Conservation (phyloP, 1,140 invertebrate genomes). For the Bombyx mandarina region DNA sequence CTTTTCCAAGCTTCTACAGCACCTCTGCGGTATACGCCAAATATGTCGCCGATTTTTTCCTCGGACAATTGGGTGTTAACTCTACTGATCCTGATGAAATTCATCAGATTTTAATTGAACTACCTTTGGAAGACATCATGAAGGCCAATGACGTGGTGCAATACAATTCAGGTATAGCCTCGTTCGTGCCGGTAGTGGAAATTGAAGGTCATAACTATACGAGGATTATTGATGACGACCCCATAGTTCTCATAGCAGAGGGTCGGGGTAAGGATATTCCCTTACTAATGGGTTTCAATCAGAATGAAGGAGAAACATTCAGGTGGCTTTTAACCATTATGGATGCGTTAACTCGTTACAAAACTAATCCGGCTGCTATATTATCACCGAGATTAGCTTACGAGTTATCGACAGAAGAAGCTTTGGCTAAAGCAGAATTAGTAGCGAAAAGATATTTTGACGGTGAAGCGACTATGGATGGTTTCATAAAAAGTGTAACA, state of each 20-base stretch:
- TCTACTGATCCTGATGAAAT: constrained; percentile 30
- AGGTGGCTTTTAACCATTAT: constrained; percentile 28
- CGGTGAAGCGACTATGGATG: constrained; percentile 4
- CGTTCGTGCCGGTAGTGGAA: constrained; percentile 46
- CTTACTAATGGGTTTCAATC: constrained; percentile 37
- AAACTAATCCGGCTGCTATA: constrained; percentile 14
- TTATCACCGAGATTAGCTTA: constrained; percentile 5
- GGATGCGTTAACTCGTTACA: constrained; percentile 25
- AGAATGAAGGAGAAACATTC: constrained; percentile 37
- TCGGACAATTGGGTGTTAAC: constrained; percentile 31
- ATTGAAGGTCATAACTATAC: constrained; percentile 22
- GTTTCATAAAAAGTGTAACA: not conserved
- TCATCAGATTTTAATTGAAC: constrained; percentile 25
- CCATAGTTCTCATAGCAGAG: constrained; percentile 24
- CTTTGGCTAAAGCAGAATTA: not conserved
- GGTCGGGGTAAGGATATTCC: constrained; percentile 37
- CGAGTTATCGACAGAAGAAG: not conserved
- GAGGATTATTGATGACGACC: constrained; percentile 37
- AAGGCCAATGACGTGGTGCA: constrained; percentile 28
- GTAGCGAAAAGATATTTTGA: constrained; percentile 8
- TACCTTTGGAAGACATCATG: constrained; percentile 38
- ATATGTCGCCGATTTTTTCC: constrained; percentile 23
- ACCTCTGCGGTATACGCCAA: constrained; percentile 32
- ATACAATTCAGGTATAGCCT: constrained; percentile 28
- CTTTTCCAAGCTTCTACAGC: constrained; percentile 30